Evolutionary conservation across 2,113 vertebrate species (phyloP).

Genomic region (Edolisoma coerulescens): DNA sequence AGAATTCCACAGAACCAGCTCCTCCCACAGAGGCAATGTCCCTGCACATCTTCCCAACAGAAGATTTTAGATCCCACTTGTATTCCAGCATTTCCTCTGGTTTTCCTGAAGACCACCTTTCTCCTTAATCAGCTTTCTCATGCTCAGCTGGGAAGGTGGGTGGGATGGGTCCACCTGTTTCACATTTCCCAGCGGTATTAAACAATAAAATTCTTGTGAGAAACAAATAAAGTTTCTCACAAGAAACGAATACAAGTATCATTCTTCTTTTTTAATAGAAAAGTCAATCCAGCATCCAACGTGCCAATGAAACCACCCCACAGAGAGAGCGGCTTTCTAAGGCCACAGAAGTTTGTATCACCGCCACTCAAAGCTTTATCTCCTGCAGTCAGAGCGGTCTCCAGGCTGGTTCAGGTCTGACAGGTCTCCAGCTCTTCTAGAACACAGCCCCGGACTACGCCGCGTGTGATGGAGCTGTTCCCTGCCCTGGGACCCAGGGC

Average conservation of each 20-base stretch:
- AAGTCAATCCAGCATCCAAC: background rate
- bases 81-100: background rate
- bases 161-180: background rate
- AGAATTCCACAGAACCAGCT: background rate
- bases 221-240: background rate
- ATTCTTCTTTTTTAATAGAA: background rate
- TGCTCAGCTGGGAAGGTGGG: background rate
- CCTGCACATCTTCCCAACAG: fast-evolving
- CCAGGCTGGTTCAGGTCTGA: background rate
- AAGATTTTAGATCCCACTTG: background rate
- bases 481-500: background rate
- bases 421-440: background rate
- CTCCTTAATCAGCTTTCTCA: background rate
- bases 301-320: fast-evolving
- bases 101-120: background rate
- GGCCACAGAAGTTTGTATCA: fast-evolving
- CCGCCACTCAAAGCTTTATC: background rate
- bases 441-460: background rate
- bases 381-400: background rate
- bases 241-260: background rate
- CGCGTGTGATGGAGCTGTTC: background rate
- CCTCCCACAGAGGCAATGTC: background rate
- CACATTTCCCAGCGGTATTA: background rate
- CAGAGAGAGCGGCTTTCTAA: background rate
- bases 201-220: background rate